Base-by-base conservation (phyloP, 2,888 invertebrate genomes). In the Myathropa florea region DNA sequence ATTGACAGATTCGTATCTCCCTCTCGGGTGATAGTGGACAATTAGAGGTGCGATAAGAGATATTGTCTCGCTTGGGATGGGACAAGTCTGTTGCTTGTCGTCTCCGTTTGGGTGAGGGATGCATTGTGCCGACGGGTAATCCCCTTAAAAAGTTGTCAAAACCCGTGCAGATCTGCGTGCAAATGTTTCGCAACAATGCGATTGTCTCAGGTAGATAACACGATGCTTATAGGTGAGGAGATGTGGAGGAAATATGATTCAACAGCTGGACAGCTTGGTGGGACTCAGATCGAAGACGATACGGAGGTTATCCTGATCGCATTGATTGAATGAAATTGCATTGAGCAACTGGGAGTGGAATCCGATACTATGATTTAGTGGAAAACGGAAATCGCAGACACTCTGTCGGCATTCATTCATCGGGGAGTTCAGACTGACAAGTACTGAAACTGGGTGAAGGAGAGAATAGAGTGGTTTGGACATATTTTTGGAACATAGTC, bases 1-100 rank as follows among this genome's bases (percentile, higher is more conserved):
- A 73, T 67, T 86, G 79, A 83, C 83, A 83, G 86, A 86, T 83
- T 65, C 33, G 33, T 75, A 86, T 86, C 86, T 30, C 33, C 53
- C 61, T 18, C 46, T 57, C 57, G 57, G 57, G 24, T 24, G 78
- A 79, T 79, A 83, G 83, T 86, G 86, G 86, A 86, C 86, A 86
- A 86, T 86, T 83, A 79, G 83, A 83, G 75, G 78, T 72, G 70
- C 86, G 83, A 86, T 85, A 64, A 73, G 70, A 73, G 24, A 24
- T 14, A 26, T 30, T 57, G 59, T 67, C 24, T 71, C 64, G 23
- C 70, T 21, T 46, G 64, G n/a, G 79, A 79, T 75, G 70, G 46
- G 61, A 67, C 39, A 36, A 60, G 23, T 55, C 24, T 30, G 24
- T 12, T 10, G 33, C 33, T 12, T 33, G 33, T 33, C 33, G 12